Evolutionary conservation across 2,888 invertebrate species (phyloP), one percentile per base, ranked within the genome.

Genomic region (Nebria salina): DNA sequence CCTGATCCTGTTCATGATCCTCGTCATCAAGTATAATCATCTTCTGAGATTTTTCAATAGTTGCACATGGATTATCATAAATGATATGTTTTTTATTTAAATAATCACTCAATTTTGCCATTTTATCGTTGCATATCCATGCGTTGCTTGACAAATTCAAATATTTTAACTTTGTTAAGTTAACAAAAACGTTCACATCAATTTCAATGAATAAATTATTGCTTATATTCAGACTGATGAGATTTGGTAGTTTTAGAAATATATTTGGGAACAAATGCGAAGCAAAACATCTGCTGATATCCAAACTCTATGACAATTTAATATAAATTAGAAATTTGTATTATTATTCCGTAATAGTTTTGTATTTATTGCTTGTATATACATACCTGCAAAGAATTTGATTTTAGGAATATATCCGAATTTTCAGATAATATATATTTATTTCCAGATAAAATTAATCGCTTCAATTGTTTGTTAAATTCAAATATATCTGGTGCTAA

Each of bases 401-500:
- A 79, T 66, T 66, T 26, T 43, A 79, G 65, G 68, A 79, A 25
- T 68, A 74, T 42, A 25, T 64, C 43, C 1, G 79, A 6, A n/a
- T 75, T 9, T 26, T 74, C 13, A 68, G 43, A 75, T 1, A 65
- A 42, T 54, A 54, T 13, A 79, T 74, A 79, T 68, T 79, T 74
- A 26, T 79, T 79, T 25, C 75, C 75, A 25, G 68, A 9, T 15
- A 79, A 68, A 75, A 74, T 73, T 2, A 79, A 34, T n/a, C 66
- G 66, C 25, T 65, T 74, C 9, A 79, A 15, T 34, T 66, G 43
- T 25, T 8, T 9, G 65, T 79, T 79, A 68, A n/a, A 68, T 68
- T 79, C 79, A 66, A 79, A 75, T 25, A 79, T 13, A 26, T 79
- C 79, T 25, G 42, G 42, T n/a, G 79, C 74, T 54, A 79, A 20